phyloP scores from a whole-genome alignment of 1,140 invertebrate genomes.

The Bombus balteatus region DNA sequence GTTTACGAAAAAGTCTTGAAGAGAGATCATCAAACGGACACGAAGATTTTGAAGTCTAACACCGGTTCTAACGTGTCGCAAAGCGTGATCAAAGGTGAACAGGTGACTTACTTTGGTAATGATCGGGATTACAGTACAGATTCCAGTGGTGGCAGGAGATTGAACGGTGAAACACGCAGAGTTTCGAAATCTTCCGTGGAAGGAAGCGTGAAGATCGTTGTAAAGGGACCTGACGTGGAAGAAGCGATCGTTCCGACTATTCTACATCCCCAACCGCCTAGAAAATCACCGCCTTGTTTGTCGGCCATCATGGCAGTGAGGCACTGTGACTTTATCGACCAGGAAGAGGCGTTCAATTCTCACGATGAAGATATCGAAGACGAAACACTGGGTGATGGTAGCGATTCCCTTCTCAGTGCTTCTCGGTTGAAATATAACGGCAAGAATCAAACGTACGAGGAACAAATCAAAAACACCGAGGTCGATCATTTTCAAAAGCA shows the following conservation, averaged over 20 bases:
- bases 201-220: conserved; percentile 81
- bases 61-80: conserved; percentile 30
- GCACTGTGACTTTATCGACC: conserved; percentile 65
- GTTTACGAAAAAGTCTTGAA: conserved; percentile 48
- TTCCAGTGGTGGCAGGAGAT: conserved; percentile 31
- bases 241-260: conserved; percentile 85
- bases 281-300: conserved; percentile 78
- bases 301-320: conserved; percentile 74
- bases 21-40: conserved; percentile 31
- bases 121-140: conserved; percentile 51
- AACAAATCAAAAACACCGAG: conserved; percentile 5
- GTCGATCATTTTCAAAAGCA: conserved; percentile 44
- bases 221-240: conserved; percentile 82
- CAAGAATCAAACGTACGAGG: conserved; percentile 68
- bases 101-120: conserved; percentile 67
- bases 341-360: conserved; percentile 73
- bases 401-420: conserved; percentile 87
- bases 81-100: conserved; percentile 52
- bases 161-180: conserved; percentile 26
- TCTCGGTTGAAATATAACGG: conserved; percentile 82
- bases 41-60: conserved; percentile 37
- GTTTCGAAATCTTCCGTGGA: conserved; percentile 63
- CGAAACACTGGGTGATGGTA: conserved; percentile 87
- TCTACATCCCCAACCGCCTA: conserved; percentile 85
- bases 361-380: conserved; percentile 85